phyloP scores from a whole-genome alignment of 2,888 invertebrate genomes.

The Chaitophorus viminalis region DNA sequence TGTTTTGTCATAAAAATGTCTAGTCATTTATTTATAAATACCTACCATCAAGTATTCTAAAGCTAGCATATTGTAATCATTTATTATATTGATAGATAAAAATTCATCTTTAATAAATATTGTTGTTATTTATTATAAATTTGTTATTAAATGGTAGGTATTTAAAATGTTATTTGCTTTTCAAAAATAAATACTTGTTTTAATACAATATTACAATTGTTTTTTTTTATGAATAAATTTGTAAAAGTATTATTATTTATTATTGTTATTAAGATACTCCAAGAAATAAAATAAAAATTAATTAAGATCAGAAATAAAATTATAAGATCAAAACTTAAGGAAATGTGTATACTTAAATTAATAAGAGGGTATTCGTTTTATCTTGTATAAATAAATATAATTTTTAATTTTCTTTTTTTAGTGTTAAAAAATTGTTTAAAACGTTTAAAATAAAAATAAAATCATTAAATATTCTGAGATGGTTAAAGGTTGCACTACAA shows the following conservation, averaged over 20 bases:
- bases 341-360: too few species aligned
- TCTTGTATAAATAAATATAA: too few species aligned
- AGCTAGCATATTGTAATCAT: background rate
- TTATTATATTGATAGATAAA: background rate
- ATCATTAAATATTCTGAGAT: too few species aligned
- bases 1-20: background rate
- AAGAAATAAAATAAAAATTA: too few species aligned
- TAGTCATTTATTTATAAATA: background rate
- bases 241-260: background rate
- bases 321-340: too few species aligned
- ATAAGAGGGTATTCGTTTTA: too few species aligned
- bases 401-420: too few species aligned
- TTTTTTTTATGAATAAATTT: background rate
- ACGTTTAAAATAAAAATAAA: too few species aligned
- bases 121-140: slow-evolving; percentile 19
- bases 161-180: slow-evolving; percentile 28
- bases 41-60: background rate
- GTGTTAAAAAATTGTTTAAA: too few species aligned
- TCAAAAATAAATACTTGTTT: background rate
- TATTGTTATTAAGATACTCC: background rate
- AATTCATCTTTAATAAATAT: background rate
- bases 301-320: too few species aligned
- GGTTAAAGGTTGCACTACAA: too few species aligned
- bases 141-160: slow-evolving; percentile 2
- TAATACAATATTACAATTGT: background rate